phyloP scores from a whole-genome alignment of 2,888 invertebrate genomes.

The Leptinotarsa haldemani region DNA sequence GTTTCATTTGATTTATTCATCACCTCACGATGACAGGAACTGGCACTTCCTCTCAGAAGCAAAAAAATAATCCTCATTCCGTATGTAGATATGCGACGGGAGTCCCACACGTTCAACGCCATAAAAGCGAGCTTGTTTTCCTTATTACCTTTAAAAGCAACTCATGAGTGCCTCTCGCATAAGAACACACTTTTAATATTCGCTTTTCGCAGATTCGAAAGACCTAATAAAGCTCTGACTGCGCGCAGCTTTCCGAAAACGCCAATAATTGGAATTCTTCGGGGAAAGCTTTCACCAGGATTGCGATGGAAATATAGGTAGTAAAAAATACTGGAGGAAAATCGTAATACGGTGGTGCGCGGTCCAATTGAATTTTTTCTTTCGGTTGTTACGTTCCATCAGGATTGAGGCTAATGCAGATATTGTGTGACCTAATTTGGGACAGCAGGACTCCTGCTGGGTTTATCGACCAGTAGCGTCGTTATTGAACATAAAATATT shows the following conservation, averaged over 20 bases:
- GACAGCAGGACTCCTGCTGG: neutral
- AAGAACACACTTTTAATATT: conserved; percentile 27
- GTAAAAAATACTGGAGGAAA: conserved; percentile 30
- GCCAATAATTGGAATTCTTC: conserved; percentile 40
- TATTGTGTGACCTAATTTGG: conserved; percentile 38
- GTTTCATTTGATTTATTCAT: neutral
- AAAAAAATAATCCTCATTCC: neutral
- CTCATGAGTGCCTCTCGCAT: conserved; percentile 15
- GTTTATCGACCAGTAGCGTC: neutral
- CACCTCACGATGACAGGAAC: neutral
- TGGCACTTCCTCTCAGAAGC: neutral
- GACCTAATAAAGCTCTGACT: conserved; percentile 31
- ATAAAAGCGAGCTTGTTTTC: neutral
- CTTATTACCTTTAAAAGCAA: conserved; percentile 21
- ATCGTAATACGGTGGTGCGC: conserved; percentile 23
- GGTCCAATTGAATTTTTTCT: conserved; percentile 35
- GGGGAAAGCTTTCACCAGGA: conserved; percentile 38
- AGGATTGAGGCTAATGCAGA: conserved; percentile 37
- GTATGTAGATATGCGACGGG: neutral
- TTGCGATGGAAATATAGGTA: conserved; percentile 35
- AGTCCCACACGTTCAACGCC: neutral
- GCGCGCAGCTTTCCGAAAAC: conserved; percentile 29
- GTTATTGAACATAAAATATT: neutral
- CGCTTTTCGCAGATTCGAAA: conserved; percentile 29
- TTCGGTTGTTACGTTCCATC: conserved; percentile 31